phyloP scores from a whole-genome alignment of 2,113 vertebrate genomes.

The Carassius auratus region DNA sequence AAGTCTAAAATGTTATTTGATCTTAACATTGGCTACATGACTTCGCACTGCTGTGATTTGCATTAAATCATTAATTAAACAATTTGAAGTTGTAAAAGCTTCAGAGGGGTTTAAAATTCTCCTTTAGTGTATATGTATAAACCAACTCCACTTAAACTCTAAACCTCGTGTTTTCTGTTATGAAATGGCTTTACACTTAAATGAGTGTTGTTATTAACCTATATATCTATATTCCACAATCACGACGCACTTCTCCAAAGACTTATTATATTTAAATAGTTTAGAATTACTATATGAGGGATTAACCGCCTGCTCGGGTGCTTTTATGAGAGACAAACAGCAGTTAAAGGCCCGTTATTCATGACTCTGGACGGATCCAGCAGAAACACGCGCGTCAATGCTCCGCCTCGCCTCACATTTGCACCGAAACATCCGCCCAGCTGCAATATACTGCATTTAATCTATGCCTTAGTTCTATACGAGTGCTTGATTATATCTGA shows the following conservation, averaged over 20 bases:
- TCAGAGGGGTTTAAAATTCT: background rate
- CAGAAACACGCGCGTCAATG: background rate
- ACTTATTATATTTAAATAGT: background rate
- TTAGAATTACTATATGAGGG: background rate
- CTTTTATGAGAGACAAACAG: background rate
- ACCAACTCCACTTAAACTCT: background rate
- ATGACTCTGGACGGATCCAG: background rate
- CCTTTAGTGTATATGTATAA: background rate
- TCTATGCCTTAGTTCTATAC: no score
- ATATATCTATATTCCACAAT: background rate
- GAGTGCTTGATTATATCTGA: background rate
- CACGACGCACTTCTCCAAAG: background rate
- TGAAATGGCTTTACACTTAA: background rate
- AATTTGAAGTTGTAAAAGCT: no score
- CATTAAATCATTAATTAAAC: background rate
- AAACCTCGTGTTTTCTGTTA: background rate
- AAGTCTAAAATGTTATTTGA: background rate
- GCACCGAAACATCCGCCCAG: slow-evolving; percentile 10
- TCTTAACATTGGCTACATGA: background rate
- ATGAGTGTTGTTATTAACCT: background rate
- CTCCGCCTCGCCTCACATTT: slow-evolving; percentile 36
- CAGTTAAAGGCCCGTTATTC: slow-evolving; percentile 19
- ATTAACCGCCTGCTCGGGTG: background rate
- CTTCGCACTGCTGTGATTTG: no score
- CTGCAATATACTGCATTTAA: background rate